Percentiles rank a stretch among this genome's conserved stretches.
phyloP scores from a whole-genome alignment of 1,140 invertebrate genomes.

The Subanguina moxae region DNA sequence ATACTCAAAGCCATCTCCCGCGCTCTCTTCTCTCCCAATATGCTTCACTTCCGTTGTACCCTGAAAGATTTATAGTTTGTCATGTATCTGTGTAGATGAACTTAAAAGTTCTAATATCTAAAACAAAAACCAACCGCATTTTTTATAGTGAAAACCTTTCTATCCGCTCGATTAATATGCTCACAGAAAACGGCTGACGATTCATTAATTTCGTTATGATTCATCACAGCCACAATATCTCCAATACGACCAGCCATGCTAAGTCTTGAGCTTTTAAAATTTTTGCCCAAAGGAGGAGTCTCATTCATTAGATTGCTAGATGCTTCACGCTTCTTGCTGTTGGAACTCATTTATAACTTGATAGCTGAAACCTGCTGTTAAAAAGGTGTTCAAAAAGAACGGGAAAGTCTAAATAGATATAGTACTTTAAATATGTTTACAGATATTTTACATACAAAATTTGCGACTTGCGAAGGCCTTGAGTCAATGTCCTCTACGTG shows the following conservation, averaged over 20 bases:
- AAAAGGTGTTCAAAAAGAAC: no score
- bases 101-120: neutral
- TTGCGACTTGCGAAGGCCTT: no score
- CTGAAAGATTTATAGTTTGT: neutral
- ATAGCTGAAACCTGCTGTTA: no score
- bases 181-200: slow-evolving; percentile 6
- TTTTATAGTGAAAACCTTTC: slow-evolving; percentile 16
- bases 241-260: slow-evolving; percentile 3
- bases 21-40: neutral
- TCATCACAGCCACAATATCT: slow-evolving; percentile 13
- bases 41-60: slow-evolving; percentile 12
- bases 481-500: no score
- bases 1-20: slow-evolving; percentile 15
- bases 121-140: slow-evolving; percentile 13
- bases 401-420: no score
- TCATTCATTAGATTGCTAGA: no score
- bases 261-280: neutral
- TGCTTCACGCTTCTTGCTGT: no score
- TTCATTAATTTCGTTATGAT: slow-evolving; percentile 2
- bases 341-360: no score
- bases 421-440: no score
- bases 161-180: slow-evolving; percentile 9
- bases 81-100: no score
- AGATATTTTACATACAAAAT: no score
- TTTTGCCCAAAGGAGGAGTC: neutral